These are phyloP conservation scores for Salvelinus sp. DNA, from an alignment of 2,113 vertebrate species.

Conservation along the genomic window DNA sequence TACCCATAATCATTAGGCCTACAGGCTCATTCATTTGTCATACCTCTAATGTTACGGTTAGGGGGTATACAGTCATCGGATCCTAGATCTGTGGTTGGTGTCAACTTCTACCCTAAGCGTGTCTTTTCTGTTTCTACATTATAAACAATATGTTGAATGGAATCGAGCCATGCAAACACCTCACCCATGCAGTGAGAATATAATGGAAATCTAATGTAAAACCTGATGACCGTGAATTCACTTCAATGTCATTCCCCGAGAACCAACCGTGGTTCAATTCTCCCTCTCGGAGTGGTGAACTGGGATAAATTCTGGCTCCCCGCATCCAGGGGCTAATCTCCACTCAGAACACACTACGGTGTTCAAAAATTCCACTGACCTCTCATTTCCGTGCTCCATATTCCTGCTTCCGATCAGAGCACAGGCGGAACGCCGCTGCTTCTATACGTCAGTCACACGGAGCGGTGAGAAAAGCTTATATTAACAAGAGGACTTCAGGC, in stretches of 20 bases:
- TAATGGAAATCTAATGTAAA: conserved; percentile 67
- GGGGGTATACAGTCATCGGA: too few relatives aligned
- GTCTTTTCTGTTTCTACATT: conserved; percentile 26
- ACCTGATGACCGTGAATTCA: conserved; percentile 63
- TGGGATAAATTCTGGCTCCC: conserved; percentile 52
- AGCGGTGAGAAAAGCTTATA: conserved; percentile 51
- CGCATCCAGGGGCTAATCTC: conserved; percentile 55
- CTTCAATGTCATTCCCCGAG: conserved; percentile 57
- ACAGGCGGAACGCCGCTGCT: conserved; percentile 10
- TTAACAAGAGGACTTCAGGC: conserved; percentile 60
- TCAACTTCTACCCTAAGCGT: neutral
- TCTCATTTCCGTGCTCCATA: conserved; percentile 41
- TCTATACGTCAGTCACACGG: conserved; percentile 63
- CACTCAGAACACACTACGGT: conserved; percentile 54
- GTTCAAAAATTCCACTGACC: conserved; percentile 52
- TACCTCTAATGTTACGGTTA: too few relatives aligned
- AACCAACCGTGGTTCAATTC: conserved; percentile 53
- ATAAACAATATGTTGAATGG: conserved; percentile 25
- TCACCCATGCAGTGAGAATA: conserved; percentile 7
- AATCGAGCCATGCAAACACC: conserved; percentile 27
- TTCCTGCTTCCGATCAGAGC: conserved; percentile 16
- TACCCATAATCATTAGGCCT: too few relatives aligned
- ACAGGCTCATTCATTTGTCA: too few relatives aligned
- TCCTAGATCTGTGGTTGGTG: too few relatives aligned
- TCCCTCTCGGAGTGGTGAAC: conserved; percentile 47